Conservation (phyloP, 2,797 vertebrate species). For the Trematocara caparti region DNA sequence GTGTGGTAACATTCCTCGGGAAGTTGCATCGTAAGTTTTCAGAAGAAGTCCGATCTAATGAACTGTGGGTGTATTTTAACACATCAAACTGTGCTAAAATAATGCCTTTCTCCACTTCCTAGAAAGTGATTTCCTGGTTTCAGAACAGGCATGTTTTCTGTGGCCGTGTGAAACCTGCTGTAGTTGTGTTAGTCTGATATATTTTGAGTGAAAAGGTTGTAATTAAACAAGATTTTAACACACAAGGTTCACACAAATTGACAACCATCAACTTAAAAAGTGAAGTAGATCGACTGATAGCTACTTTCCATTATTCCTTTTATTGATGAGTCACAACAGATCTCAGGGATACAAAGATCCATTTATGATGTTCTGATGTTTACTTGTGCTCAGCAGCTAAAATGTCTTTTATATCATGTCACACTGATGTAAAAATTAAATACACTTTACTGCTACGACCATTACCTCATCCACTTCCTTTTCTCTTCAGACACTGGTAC, state of each 20-base stretch:
- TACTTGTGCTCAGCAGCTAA: background rate
- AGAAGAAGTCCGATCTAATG: background rate
- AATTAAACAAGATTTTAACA: background rate
- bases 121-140: background rate
- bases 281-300: background rate
- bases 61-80: background rate
- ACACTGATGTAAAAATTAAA: background rate
- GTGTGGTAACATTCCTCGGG: background rate
- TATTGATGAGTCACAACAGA: background rate
- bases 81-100: background rate
- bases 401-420: background rate
- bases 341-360: background rate
- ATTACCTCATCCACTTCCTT: background rate
- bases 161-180: background rate
- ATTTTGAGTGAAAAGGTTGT: background rate
- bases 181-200: background rate
- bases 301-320: background rate
- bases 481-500: constrained; percentile 85
- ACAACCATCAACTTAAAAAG: background rate
- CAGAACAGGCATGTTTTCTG: background rate
- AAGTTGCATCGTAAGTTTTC: background rate
- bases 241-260: background rate
- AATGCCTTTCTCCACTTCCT: background rate
- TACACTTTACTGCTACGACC: background rate
- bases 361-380: background rate